Percentiles rank a stretch among this genome's conserved stretches.
These are phyloP conservation scores for Elgonia sp. DNA, from an alignment of 2,888 invertebrate genomes.

Conservation along the genomic window DNA sequence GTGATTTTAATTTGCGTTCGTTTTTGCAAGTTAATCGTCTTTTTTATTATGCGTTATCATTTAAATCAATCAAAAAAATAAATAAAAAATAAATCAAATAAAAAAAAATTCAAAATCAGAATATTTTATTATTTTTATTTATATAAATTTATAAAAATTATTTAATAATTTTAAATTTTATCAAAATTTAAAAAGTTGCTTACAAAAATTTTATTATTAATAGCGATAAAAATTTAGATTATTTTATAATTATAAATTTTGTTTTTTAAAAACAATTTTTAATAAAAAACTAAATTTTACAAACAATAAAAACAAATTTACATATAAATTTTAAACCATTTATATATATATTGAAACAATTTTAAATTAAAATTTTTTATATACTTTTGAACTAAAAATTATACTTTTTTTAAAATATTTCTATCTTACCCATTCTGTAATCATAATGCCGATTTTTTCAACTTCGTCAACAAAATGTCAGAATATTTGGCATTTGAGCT, in stretches of 20 bases:
- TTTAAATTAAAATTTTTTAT: neutral
- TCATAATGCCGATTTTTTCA: slow-evolving; percentile 80
- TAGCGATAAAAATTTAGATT: too few relatives aligned
- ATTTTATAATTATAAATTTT: too few relatives aligned
- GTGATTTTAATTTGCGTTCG: neutral
- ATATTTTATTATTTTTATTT: too few relatives aligned
- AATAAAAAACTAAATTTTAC: too few relatives aligned
- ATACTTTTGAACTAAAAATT: neutral
- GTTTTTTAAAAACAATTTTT: too few relatives aligned
- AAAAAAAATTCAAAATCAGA: too few relatives aligned
- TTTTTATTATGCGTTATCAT: neutral
- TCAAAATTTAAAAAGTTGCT: too few relatives aligned
- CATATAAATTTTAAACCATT: neutral
- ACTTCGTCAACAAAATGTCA: slow-evolving; percentile 9
- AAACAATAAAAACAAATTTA: too few relatives aligned
- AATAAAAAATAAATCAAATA: neutral
- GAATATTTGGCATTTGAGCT: neutral
- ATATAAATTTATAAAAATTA: too few relatives aligned
- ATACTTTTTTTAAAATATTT: neutral
- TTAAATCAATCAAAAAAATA: neutral
- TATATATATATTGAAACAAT: neutral
- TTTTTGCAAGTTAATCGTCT: slow-evolving; percentile 22
- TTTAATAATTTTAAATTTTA: too few relatives aligned
- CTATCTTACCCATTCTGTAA: slow-evolving; percentile 85
- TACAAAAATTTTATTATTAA: too few relatives aligned